Evolutionary conservation across 1,140 invertebrate species (phyloP), one percentile per base, ranked within the genome.

Genomic region (Leptinotarsa undecemlineata): DNA sequence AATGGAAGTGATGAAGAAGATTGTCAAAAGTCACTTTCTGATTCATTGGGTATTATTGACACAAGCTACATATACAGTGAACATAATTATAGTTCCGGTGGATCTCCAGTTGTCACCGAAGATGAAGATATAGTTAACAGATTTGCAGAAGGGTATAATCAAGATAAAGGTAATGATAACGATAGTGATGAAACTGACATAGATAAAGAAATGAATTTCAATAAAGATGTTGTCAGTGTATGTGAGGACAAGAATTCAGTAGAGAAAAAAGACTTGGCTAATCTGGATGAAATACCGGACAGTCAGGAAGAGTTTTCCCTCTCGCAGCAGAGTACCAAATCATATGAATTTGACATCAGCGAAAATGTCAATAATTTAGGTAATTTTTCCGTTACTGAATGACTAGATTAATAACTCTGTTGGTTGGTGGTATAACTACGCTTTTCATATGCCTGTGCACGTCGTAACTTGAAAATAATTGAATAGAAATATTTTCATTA

Each of bases 111-210:
- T 57, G 2, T 6, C 14, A 57, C 51, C 13, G 51, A 42, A 42
- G 33, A 57, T 57, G 51, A 57, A 57, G 51, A 57, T 57, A 17
- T 57, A 17, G 6, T 6, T 17, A 57, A 57, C 51, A 57, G n/a
- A 19, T 19, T 57, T 57, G 14, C 51, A 15, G 51, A n/a, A 57
- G 51, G n/a, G 51, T 15, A 57, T 57, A 57, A 57, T 17, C 51
- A n/a, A 17, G 51, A 8, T 6, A 15, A 57, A 57, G 51, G 14
- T 57, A 64, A 26, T 64, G 20, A 26, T 64, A 64, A 6, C 20
- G 62, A 64, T 64, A 64, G 20, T 23, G 62, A 64, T 26, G 62
- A 64, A 64, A 64, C 62, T 19, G 62, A 64, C 17, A 64, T 64
- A 23, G 62, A 64, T 8, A 64, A 4, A 64, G 62, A 64, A 26